These are phyloP conservation scores for Oscheius sp. DNA, from an alignment of 2,888 invertebrate species.

Conservation along the genomic window DNA sequence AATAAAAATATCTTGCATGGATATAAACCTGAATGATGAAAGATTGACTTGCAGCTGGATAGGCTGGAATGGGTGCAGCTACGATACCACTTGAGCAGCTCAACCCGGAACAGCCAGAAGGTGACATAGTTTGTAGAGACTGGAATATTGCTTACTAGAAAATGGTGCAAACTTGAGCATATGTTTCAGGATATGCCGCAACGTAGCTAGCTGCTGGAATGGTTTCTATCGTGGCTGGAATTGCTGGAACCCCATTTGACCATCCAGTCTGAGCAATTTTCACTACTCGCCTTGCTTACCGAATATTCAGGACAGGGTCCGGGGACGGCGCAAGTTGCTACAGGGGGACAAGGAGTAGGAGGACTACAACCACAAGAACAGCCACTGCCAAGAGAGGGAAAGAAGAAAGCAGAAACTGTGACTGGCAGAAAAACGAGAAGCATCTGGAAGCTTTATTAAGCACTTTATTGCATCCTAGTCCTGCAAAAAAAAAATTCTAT, in stretches of 20 bases:
- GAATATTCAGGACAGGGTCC: conserved; percentile 34
- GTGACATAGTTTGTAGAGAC: conserved; percentile 20
- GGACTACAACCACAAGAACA: conserved; percentile 37
- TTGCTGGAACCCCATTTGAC: conserved; percentile 13
- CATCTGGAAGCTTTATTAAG: too few relatives aligned
- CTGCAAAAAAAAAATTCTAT: too few relatives aligned
- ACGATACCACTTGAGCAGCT: too few relatives aligned
- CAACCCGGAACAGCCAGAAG: conserved; percentile 18
- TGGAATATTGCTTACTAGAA: background rate
- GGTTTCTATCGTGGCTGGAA: conserved; percentile 1
- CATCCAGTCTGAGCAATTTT: background rate
- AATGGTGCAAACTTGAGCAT: background rate
- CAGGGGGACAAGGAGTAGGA: conserved; percentile 39
- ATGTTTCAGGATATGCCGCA: too few relatives aligned
- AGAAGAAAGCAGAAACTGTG: conserved; percentile 28
- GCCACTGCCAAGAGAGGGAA: conserved; percentile 29
- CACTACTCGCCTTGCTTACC: background rate
- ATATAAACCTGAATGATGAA: background rate
- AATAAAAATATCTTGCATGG: background rate
- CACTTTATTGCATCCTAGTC: background rate
- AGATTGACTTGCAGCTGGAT: conserved; percentile 16
- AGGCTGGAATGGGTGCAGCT: conserved; percentile 2
- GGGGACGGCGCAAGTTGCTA: conserved; percentile 40
- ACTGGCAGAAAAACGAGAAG: background rate
- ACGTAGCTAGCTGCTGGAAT: too few relatives aligned